Percentiles rank a stretch among this genome's conserved stretches.
phyloP scores from a whole-genome alignment of 2,113 vertebrate genomes.

The Mesitornis unicolor region DNA sequence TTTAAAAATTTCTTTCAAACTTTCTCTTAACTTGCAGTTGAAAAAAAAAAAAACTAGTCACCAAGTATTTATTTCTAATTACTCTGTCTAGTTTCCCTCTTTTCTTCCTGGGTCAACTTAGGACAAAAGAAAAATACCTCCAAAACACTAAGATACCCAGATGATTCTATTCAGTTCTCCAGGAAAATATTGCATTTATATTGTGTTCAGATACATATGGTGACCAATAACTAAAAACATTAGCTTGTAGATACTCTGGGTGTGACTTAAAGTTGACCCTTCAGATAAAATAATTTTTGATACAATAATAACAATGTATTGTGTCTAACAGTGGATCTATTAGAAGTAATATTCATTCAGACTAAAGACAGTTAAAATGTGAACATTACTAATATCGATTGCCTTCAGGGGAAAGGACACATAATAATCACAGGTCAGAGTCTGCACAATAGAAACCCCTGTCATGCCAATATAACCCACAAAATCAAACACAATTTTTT shows the following conservation, averaged over 20 bases:
- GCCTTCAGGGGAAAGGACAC: neutral
- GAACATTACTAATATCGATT: neutral
- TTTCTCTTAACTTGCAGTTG: neutral
- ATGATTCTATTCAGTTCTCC: neutral
- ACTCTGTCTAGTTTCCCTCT: neutral
- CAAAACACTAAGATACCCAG: neutral
- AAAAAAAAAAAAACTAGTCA: neutral
- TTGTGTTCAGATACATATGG: neutral
- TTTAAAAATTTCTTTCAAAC: neutral
- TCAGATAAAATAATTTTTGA: neutral
- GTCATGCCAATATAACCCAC: neutral
- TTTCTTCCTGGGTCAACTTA: neutral
- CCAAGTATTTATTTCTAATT: neutral
- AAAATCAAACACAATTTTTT: neutral
- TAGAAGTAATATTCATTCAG: neutral
- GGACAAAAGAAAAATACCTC: neutral
- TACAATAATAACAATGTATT: neutral
- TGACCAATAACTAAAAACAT: neutral
- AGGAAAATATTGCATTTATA: neutral
- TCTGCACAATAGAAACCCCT: neutral
- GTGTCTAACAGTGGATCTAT: neutral
- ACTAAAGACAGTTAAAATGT: neutral
- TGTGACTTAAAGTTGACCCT: neutral
- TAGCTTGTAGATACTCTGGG: constrained; percentile 6
- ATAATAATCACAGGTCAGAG: neutral